phyloP scores from a whole-genome alignment of 2,888 invertebrate genomes.

The Caenorhabditis panamensis region DNA sequence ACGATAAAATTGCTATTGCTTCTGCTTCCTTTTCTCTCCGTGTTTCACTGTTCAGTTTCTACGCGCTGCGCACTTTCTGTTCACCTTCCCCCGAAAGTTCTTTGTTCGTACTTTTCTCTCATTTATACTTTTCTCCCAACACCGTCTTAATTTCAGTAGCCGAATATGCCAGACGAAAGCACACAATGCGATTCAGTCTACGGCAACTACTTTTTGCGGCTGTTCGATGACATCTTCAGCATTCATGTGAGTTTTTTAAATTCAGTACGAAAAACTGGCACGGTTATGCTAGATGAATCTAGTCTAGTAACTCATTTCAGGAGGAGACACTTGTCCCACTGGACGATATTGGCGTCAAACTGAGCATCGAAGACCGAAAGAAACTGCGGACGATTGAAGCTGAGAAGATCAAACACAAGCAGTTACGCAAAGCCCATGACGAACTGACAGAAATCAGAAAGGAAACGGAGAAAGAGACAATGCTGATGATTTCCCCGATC shows the following conservation, averaged over 20 bases:
- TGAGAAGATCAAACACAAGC: slow-evolving; percentile 5
- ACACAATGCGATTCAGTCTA: slow-evolving; percentile 11
- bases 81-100: not conserved
- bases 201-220: slow-evolving; percentile 7
- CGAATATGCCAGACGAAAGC: not conserved
- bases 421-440: not conserved
- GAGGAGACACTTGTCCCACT: slow-evolving; percentile 22
- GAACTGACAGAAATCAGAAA: not conserved
- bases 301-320: too few relatives aligned
- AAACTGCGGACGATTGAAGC: not conserved
- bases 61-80: not conserved
- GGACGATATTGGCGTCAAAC: not conserved
- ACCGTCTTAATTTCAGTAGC: not conserved
- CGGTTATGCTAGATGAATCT: too few relatives aligned
- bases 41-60: not conserved
- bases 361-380: not conserved
- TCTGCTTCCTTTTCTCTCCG: not conserved
- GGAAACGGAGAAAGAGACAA: not conserved
- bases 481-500: slow-evolving; percentile 1
- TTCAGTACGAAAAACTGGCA: too few relatives aligned
- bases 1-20: not conserved
- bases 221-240: slow-evolving; percentile 32
- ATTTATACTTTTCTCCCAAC: too few relatives aligned
- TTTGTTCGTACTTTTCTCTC: not conserved
- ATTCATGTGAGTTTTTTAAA: slow-evolving; percentile 15